Evolutionary conservation across 1,140 invertebrate genomes (phyloP), one percentile per base, ranked within the genome.

Genomic region (Ceratitis capitata): DNA sequence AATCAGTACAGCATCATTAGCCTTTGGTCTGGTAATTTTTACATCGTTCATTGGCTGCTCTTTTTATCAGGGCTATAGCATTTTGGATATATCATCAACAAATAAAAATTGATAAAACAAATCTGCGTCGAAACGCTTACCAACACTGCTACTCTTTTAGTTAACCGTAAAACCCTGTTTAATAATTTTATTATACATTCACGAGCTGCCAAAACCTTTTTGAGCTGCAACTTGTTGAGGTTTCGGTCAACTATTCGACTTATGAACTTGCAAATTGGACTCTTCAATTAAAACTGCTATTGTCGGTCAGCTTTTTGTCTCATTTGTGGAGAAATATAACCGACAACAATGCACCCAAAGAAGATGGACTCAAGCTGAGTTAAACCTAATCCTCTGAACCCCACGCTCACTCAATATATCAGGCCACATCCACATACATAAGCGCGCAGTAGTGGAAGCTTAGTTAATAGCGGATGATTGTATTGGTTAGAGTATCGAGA

Each of bases 231-330:
- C 69, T 78, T 78, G 69, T 78, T 78, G 69, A 45, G 39, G 69
- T 78, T 78, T 78, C 39, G 69, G 69, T 26, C 69, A 78, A 45
- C 69, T 78, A 45, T 78, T 47, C 69, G 69, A 78, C 69, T 78
- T 78, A 78, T 78, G 39, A 78, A 47, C 69, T 35, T 78, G 14
- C 69, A 78, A 78, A 78, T 78, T 78, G 69, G 69, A 47, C 69
- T 78, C 69, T 47, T 47, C 39, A 78, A 78, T 78, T 78, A 78
- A 78, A 78, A 78, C 39, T 78, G n/a, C 23, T 45, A 45, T 26
- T 45, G 39, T n/a, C 39, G 69, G 69, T 47, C 69, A 78, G 69
- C 16, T 16, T 35, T 78, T 78, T 78, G 35, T 45, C 35, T 45
- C 10, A 45, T 78, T 23, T 78, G 42, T 9, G 39, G n/a, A 78